Base-by-base conservation (phyloP, 2,113 vertebrate species). In the Oryzias melastigma region DNA sequence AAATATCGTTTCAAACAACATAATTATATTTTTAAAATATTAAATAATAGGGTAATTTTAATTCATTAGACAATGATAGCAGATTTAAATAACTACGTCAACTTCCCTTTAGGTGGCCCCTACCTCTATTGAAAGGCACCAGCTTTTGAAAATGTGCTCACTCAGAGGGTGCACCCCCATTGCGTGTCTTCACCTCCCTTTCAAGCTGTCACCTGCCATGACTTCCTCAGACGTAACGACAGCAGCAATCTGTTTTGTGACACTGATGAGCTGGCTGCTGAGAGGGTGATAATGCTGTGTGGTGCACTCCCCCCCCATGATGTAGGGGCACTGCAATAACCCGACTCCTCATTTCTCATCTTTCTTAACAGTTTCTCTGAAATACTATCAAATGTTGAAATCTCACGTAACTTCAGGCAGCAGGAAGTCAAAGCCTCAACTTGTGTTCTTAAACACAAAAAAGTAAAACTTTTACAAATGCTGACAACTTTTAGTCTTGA, bases 321-420 rank as follows among this genome's bases (percentile, higher is more conserved):
- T 79, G 80, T 77, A 68, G 64, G 35, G 78, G 72, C 83, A 81
- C 57, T 65, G 85, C 80, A 83, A 60, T 55, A 29, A 78, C 75
- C 74, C 70, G 85, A 78, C 65, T 65, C 65, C 66, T 59, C 56
- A 81, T 75, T 78, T 75, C 64, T 84, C 84, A 78, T 81, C 76
- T 65, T 13, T 64, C 25, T 59, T 80, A 83, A 86, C 86, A 85
- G 80, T 57, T 55, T 19, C 78, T 61, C 42, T 48, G 17, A 77
- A 81, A 84, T 74, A 73, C 78, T 75, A 86, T 89, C 82, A 81
- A 87, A 81, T 84, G 83, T 73, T 40, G 69, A 82, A 84, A 82
- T 88, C 83, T 79, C 75, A 80, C 65, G 67, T 64, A 83, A 83
- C 84, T 86, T 80, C 70, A 80, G 76, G 76, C 77, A 83, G 75